Evolutionary conservation across 2,888 invertebrate species (phyloP).

Genomic region (Molorchus minor): DNA sequence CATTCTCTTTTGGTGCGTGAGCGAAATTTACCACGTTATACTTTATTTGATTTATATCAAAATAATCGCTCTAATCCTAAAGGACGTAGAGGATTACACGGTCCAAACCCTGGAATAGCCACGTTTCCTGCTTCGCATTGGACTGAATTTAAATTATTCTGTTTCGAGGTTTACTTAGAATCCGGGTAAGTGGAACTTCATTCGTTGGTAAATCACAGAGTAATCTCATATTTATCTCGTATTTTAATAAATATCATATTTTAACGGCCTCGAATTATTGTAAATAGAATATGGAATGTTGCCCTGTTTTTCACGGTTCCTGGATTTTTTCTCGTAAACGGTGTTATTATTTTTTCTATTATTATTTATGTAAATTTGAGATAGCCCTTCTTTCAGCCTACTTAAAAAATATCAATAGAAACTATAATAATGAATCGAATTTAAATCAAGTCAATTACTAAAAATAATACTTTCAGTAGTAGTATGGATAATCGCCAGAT

Average conservation of each 20-base stretch:
- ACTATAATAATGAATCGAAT: too few relatives aligned
- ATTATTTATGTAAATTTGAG: too few relatives aligned
- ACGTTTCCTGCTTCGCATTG: neutral
- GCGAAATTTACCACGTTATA: conserved; percentile 4
- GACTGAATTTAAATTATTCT: neutral
- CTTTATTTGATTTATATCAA: conserved; percentile 15
- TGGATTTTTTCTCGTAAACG: too few relatives aligned
- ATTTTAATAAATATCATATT: neutral
- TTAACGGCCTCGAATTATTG: too few relatives aligned
- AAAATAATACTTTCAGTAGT: too few relatives aligned
- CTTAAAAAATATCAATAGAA: too few relatives aligned
- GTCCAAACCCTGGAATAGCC: neutral
- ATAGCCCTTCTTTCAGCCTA: too few relatives aligned
- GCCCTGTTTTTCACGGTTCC: too few relatives aligned
- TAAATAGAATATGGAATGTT: too few relatives aligned
- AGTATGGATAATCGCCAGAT: too few relatives aligned
- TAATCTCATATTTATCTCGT: neutral
- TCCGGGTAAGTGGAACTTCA: neutral
- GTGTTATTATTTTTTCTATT: too few relatives aligned
- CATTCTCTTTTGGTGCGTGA: neutral
- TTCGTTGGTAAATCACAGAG: neutral
- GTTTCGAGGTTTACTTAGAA: neutral
- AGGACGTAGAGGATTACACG: conserved; percentile 14
- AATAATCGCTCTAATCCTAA: conserved; percentile 17
- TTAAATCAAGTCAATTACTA: too few relatives aligned